Percentiles rank a stretch among this genome's conserved stretches.
Conservation (phyloP, 2,888 invertebrate genomes). For the Helicoverpa assulta region DNA sequence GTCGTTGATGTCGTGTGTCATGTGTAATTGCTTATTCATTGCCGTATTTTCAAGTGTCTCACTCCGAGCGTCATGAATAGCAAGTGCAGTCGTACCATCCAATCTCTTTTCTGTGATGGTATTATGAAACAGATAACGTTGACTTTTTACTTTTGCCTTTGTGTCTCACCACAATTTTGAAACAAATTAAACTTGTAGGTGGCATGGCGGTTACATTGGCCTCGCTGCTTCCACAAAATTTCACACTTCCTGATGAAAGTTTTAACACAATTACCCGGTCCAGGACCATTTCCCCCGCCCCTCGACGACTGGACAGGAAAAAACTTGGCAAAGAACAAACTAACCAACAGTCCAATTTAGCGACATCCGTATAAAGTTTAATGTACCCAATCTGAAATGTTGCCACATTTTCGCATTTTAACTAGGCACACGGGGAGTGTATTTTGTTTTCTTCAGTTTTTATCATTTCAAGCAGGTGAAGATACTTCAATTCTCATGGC, state of each 20-base stretch:
- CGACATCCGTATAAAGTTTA: constrained; percentile 88
- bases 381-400: constrained; percentile 88
- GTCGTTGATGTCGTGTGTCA: constrained; percentile 66
- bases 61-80: constrained; percentile 60
- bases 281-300: constrained; percentile 82
- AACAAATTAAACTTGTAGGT: constrained; percentile 85
- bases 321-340: constrained; percentile 89
- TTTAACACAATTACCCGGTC: constrained; percentile 89
- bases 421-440: constrained; percentile 71
- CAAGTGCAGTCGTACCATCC: constrained; percentile 30
- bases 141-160: constrained; percentile 63
- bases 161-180: constrained; percentile 73
- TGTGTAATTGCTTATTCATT: constrained; percentile 70
- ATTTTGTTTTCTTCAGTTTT: constrained; percentile 52
- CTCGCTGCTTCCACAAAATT: constrained; percentile 82
- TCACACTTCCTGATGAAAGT: constrained; percentile 89
- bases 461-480: constrained; percentile 38
- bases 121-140: constrained; percentile 64
- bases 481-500: constrained; percentile 27
- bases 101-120: constrained; percentile 32
- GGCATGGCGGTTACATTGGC: constrained; percentile 74
- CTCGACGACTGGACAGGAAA: constrained; percentile 85
- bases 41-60: constrained; percentile 64
- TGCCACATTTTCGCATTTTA: constrained; percentile 81
- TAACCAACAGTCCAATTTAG: constrained; percentile 88